Base-by-base conservation (phyloP, 1,140 invertebrate genomes). In the Aphaenogaster floridana region DNA sequence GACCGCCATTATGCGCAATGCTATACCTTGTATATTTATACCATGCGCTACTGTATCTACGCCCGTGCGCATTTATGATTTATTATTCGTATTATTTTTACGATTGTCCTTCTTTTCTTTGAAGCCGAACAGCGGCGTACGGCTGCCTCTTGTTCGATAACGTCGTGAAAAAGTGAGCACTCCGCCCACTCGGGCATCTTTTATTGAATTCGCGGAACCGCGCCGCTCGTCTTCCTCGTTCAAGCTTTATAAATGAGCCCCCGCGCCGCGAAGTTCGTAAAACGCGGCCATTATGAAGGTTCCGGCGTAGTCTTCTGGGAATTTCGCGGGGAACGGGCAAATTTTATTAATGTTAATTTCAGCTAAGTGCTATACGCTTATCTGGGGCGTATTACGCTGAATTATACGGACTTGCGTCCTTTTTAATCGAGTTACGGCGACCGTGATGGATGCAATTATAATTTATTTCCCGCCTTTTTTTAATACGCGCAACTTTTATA, bases 201-300 rank as follows among this genome's bases (percentile, higher is more conserved):
- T 91, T 91, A 91, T 91, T 91, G 90, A 91, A 91, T 91, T 71
- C 77, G 85, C 63, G 80, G 85, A 90, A 87, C 88, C 78, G 85
- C 78, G 85, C 84, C 78, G 88, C 78, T 50, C 74, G 83, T 89
- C 88, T 72, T 85, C 81, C 74, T 77, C 50, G 74, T 80, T 79
- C 80, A 63, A 36, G 61, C 76, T 76, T 88, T 91, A 91, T 80
- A 90, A 90, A 91, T 83, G 86, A 86, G 87, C 77, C 74, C 17
- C 78, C 68, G 45, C 28, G 71, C 83, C 80, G 45, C 36, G 71
- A 74, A 89, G 48, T 39, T 78, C 59, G 71, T 68, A 68, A 81
- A 86, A 86, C 89, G 86, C 48, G 78, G 52, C 83, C 61, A 91
- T 90, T 91, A 87, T 48, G 11, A 21, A 28, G 64, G 13, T 63